Evolutionary conservation across 2,888 invertebrate species (phyloP), one percentile per base, ranked within the genome.

Genomic region (Acanthoscelides obtectus): DNA sequence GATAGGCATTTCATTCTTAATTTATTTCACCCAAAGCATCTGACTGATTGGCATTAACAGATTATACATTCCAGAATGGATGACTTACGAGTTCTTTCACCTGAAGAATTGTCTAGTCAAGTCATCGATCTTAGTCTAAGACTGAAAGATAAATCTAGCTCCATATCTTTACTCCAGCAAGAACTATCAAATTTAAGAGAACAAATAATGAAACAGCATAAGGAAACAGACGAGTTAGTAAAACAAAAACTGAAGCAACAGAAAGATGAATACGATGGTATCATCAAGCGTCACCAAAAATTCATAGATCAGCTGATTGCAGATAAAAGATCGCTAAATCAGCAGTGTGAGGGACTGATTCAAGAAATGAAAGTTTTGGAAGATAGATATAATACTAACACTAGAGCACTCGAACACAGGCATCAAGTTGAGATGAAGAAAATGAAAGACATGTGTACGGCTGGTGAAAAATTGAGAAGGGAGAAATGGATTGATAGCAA

Each of bases 401-500:
- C 91, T 76, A 92, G 91, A 80, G 89, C 92, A 22, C 85, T 92
- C 68, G 92, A 93, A 73, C 94, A 95, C 73, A 89, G 92, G 27
- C 91, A 95, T 82, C 89, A 90, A 76, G 88, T 94, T 2, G 94
- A 95, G 82, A 82, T 95, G 69, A 88, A 92, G 68, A 90, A 92
- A 76, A 88, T 91, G 63, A 92, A 92, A 81, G 94, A 95, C 81
- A 92, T 92, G 79, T 92, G 92, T 75, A 87, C 90, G 22, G 94
- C 93, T 22, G 92, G 93, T 0, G 95, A 95, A 81, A 95, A 93
- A 82, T 86, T 91, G 19, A 85, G 90, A 12, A 86, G 91, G 22
- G 94, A 95, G 80, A 90, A 92, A 70, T 95, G 95, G 95, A 91
- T 95, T 66, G 91, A 94, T 69, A 90, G 90, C 72, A 94, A 94